These are phyloP conservation scores for Scolopax bukidnonensis DNA, from an alignment of 2,797 vertebrate genomes.

Conservation along the genomic window DNA sequence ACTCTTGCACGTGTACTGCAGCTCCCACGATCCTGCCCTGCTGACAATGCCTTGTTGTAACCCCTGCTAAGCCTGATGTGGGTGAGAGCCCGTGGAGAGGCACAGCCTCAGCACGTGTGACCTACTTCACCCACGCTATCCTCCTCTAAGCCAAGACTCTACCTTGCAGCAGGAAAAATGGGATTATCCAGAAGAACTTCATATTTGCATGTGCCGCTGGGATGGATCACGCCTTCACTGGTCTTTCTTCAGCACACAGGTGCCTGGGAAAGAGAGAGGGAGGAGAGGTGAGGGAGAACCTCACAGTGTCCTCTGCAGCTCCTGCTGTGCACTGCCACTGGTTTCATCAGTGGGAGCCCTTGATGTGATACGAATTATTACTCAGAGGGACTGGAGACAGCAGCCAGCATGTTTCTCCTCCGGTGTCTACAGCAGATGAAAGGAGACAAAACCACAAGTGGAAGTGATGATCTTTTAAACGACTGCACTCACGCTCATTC, in stretches of 20 bases:
- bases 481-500: neutral
- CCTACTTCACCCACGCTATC: neutral
- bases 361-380: neutral
- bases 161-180: slow-evolving; percentile 82
- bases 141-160: neutral
- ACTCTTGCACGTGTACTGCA: neutral
- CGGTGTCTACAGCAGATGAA: neutral
- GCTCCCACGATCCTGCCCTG: neutral
- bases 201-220: slow-evolving; percentile 64
- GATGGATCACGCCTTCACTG: neutral
- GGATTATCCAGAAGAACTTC: slow-evolving; percentile 72
- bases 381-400: neutral
- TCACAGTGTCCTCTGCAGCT: neutral
- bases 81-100: neutral
- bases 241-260: neutral
- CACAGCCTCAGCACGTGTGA: neutral
- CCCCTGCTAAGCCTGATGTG: neutral
- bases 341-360: neutral
- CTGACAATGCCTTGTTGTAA: neutral
- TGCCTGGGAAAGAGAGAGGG: neutral
- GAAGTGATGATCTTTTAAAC: neutral
- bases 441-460: neutral
- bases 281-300: neutral
- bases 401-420: neutral
- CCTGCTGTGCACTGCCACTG: neutral